phyloP scores from a whole-genome alignment of 2,797 vertebrate species.

The Spinibarbus caldwelli region DNA sequence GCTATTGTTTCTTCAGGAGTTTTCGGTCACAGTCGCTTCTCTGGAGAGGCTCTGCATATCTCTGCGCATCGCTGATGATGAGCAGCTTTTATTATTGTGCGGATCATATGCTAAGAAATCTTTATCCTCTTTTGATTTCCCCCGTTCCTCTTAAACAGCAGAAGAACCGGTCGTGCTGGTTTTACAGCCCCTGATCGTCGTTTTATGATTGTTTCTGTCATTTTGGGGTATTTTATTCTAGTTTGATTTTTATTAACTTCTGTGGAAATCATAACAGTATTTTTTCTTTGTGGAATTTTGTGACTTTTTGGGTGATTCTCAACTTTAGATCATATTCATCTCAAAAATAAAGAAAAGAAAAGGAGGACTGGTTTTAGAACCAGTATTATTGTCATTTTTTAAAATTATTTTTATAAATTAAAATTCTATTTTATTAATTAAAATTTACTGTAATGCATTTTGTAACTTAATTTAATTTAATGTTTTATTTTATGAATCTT shows the following conservation, averaged over 20 bases:
- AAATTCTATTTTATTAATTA: too few relatives aligned
- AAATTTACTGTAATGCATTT: background rate
- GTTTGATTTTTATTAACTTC: background rate
- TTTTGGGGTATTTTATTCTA: background rate
- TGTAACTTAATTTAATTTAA: background rate
- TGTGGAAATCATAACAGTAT: background rate
- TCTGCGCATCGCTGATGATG: background rate
- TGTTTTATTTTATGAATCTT: background rate
- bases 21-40: too few relatives aligned
- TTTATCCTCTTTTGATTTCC: constrained; percentile 27
- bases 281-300: background rate
- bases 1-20: background rate
- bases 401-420: background rate
- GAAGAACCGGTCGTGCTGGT: background rate
- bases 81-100: background rate
- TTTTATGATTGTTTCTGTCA: background rate
- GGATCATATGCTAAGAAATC: constrained; percentile 5
- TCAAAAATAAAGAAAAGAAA: background rate
- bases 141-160: background rate
- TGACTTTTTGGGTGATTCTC: background rate
- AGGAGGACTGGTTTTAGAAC: background rate
- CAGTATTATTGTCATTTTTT: background rate
- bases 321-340: background rate
- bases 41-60: background rate
- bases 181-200: background rate